Evolutionary conservation across 23 tunicate genomes (phyloP), one percentile per base, ranked within the genome.

Genomic region (Halocynthia aurantium): DNA sequence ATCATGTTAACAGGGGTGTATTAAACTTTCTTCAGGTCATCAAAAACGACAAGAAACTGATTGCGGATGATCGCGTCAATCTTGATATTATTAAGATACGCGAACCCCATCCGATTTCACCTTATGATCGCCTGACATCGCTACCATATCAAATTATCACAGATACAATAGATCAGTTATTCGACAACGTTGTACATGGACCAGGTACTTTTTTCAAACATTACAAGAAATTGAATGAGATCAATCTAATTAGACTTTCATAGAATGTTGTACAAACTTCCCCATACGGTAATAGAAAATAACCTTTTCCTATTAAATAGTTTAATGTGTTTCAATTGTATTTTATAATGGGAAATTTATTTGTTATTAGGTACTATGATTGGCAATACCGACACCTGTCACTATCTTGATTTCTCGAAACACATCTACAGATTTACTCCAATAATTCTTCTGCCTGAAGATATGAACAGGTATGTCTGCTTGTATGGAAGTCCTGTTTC

Each of bases 321-420:
- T 0, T 31, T 4, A 31, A 31, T 31, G 44, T 31, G 44, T 31
- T n/a, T 31, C 44, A 31, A 31, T 31, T 1, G 4, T 31, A 31
- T 31, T 31, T 31, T 31, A 31, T 31, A 31, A 31, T 31, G 44
- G 1, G 65, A 74, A 49, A 18, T 15, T 19, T 2, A 17, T 52
- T 52, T 50, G 8, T 2, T 88, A 79, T 67, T 62, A 88, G 95
- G 61, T 57, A 52, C 83, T 6, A 12, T 88, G 80, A 76, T 88
- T 13, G 95, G 88, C 13, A 80, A 78, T 62, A 88, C 95, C n/a
- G 95, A 88, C 65, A 84, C 84, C 15, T 50, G 22, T 64, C 84
- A 88, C 75, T 88, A 88, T 58, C 75, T 83, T 0, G 17, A 50
- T 13, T 83, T 88, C 52, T 62, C 87, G 15, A 64, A 88, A 11